Evolutionary conservation across 2,888 invertebrate species (phyloP).

Genomic region (Morpho deidamia): DNA sequence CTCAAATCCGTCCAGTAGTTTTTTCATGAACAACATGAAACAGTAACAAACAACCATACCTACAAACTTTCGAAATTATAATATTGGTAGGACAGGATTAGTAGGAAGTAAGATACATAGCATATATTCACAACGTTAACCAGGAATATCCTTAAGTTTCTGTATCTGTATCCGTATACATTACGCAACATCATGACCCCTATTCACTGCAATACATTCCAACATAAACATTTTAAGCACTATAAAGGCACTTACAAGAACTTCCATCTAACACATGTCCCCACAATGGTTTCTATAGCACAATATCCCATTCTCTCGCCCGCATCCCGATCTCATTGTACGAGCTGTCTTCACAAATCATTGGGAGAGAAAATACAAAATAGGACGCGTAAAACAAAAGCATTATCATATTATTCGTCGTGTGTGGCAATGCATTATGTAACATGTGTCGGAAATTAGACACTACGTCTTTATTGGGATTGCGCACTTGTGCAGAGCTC

Average conservation of each 20-base stretch:
- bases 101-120: too few species aligned
- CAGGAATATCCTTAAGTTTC: too few species aligned
- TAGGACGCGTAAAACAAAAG: conserved; percentile 57
- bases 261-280: conserved; percentile 31
- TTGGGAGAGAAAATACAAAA: conserved; percentile 50
- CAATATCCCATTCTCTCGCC: conserved; percentile 64
- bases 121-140: too few species aligned
- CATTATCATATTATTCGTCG: conserved; percentile 62
- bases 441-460: conserved; percentile 49
- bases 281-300: conserved; percentile 54
- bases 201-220: background rate
- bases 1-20: too few species aligned
- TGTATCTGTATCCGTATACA: background rate
- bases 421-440: conserved; percentile 57
- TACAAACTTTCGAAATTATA: too few species aligned
- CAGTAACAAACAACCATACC: too few species aligned
- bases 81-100: too few species aligned
- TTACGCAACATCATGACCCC: background rate
- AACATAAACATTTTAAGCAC: conserved; percentile 6
- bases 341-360: conserved; percentile 72
- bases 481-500: conserved; percentile 1
- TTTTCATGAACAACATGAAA: too few species aligned
- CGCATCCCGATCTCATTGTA: conserved; percentile 71
- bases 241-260: conserved; percentile 14
- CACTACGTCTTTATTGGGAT: conserved; percentile 44